Evolutionary conservation across 2,797 vertebrate species (phyloP), one percentile per base, ranked within the genome.

Genomic region (Peromyscus nudipes): DNA sequence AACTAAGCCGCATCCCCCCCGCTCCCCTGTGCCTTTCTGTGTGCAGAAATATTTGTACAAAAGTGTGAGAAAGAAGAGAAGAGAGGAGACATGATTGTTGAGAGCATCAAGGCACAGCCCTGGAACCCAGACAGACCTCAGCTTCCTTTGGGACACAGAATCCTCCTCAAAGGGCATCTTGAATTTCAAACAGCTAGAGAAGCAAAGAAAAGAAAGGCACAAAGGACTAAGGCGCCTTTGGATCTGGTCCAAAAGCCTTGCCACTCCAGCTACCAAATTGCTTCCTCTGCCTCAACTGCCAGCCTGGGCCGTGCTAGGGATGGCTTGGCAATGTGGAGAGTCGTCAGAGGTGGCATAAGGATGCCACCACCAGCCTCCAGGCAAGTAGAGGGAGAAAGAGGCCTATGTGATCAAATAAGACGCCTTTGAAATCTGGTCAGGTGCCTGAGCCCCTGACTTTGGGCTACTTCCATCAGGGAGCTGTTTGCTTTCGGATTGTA

Each of bases 361-460:
- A 92, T 29, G 0, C 64, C 16, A 7, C 64, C 19, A 7, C 25
- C 62, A 23, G 75, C 55, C 57, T 92, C 52, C 89, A 87, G 77
- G 75, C 89, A 37, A 80, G 60, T 0, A 6, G 89, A 92, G 37
- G 43, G 52, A 40, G 11, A 87, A 27, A 91, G 83, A 92, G 79
- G 71, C 46, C 43, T 77, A 4, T 0, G 4, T 6, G 67, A 89
- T 96, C 86, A 88, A 88, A 95, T 25, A 43, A 77, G 77, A 19
- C 11, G 25, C 89, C 75, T 92, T n/a, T 67, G 92, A 91, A 96
- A 92, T 52, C 29, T 0, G 0, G 57, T 86, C 43, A 19, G 40
- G 8, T 2, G 0, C 6, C 21, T 0, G 40, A 55, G 82, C 7
- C 19, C 12, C n/a, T 8, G 77, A 49, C 57, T 25, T 2, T 0